Conservation (phyloP, 23 tunicate species). For the Styela plicata region DNA sequence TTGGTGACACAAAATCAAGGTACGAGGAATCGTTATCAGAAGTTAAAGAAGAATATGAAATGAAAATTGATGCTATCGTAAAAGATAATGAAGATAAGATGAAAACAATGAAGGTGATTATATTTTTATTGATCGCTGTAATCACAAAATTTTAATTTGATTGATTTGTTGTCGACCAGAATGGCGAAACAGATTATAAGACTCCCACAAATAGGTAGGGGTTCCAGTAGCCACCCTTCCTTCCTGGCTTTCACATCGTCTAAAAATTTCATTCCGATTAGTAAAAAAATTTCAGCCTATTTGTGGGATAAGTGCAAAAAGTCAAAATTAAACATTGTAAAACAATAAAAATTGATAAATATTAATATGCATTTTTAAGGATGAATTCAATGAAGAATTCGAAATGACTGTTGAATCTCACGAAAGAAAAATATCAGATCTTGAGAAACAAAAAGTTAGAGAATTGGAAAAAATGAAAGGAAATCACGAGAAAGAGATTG, state of each 20-base stretch:
- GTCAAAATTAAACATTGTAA: no score
- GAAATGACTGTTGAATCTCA: background rate
- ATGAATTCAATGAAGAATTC: conserved; percentile 12
- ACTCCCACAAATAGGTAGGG: no score
- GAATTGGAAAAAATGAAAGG: conserved; percentile 11
- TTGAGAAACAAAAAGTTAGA: background rate
- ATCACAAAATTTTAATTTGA: no score
- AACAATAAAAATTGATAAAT: no score
- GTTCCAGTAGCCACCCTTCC: no score
- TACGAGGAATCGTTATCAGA: background rate
- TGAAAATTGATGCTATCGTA: background rate
- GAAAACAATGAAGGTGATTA: background rate
- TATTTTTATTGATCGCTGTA: no score
- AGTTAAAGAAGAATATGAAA: background rate
- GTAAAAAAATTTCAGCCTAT: no score
- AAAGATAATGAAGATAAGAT: background rate
- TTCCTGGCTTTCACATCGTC: no score
- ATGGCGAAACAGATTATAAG: no score
- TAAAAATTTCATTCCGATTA: no score
- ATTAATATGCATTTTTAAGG: background rate
- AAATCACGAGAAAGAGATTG: conserved; percentile 66
- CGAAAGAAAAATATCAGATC: background rate
- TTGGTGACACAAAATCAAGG: background rate
- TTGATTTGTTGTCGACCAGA: no score
- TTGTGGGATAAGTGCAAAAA: no score